Percentiles rank a stretch among this genome's conserved stretches.
Conservation (phyloP, 2,797 vertebrate species). For the Etheostoma nigrum region DNA sequence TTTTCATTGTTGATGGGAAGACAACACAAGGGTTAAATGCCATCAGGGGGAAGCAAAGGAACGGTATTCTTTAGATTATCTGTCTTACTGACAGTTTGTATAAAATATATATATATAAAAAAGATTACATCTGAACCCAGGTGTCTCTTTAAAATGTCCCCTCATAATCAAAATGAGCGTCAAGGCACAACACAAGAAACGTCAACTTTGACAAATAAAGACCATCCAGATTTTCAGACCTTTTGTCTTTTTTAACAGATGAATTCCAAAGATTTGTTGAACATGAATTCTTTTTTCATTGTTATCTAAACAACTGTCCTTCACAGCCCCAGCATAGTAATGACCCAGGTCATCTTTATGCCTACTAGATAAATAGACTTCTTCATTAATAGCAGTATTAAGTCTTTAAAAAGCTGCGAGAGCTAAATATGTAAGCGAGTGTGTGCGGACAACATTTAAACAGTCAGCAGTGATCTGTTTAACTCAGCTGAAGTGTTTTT, state of each 20-base stretch:
- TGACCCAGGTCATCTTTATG: not conserved
- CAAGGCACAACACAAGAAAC: not conserved
- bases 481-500: not conserved
- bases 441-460: not conserved
- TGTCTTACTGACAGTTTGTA: too few relatives aligned
- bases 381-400: not conserved
- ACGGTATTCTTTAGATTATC: too few relatives aligned
- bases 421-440: constrained; percentile 3
- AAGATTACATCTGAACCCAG: not conserved
- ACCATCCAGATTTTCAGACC: not conserved
- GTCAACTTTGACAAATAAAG: too few relatives aligned
- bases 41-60: too few relatives aligned
- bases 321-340: too few relatives aligned
- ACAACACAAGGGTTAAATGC: too few relatives aligned
- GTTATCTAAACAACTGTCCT: not conserved
- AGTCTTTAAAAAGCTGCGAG: not conserved
- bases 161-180: not conserved
- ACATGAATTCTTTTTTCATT: not conserved
- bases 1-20: too few relatives aligned
- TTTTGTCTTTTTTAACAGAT: not conserved
- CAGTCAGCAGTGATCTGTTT: not conserved
- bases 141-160: not conserved
- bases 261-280: not conserved
- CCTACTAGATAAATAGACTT: not conserved
- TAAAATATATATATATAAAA: too few relatives aligned